Evolutionary conservation across 2,113 vertebrate genomes (phyloP).

Genomic region (Danionella cerebrum): DNA sequence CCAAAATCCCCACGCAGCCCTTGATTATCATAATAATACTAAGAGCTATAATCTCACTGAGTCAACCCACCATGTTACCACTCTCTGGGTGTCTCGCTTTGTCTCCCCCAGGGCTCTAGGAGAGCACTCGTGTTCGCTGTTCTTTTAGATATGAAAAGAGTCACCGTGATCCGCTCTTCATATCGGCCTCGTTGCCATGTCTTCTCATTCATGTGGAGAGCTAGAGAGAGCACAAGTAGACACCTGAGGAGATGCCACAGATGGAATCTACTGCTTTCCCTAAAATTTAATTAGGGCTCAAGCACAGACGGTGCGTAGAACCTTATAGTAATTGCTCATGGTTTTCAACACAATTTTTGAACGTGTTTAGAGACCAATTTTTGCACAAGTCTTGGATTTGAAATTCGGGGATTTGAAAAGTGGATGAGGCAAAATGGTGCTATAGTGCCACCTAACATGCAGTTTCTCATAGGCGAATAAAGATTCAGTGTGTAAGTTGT

Average conservation of each 20-base stretch:
- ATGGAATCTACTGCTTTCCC: not conserved
- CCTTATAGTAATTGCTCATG: too few species aligned
- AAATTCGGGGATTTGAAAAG: too few species aligned
- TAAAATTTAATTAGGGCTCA: too few species aligned
- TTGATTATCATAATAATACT: constrained; percentile 67
- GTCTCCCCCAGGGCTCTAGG: constrained; percentile 1
- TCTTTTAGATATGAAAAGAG: not conserved
- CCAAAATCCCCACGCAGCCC: constrained; percentile 54
- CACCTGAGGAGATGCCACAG: not conserved
- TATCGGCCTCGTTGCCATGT: not conserved
- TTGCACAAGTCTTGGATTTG: too few species aligned
- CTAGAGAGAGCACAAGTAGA: not conserved
- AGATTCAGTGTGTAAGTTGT: too few species aligned
- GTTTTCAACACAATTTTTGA: too few species aligned
- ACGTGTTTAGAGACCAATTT: too few species aligned
- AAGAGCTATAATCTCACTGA: constrained; percentile 54
- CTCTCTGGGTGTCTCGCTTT: constrained; percentile 8
- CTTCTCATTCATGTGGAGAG: not conserved
- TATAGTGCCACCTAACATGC: too few species aligned
- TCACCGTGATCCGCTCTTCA: not conserved
- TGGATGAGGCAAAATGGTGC: too few species aligned
- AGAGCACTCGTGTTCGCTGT: constrained; percentile 17
- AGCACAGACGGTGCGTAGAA: too few species aligned
- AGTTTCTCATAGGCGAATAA: too few species aligned
- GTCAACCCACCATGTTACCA: constrained; percentile 3